Evolutionary conservation across 2,113 vertebrate genomes (phyloP), one percentile per base, ranked within the genome.

Genomic region (Cyprinodon brontotheroides): DNA sequence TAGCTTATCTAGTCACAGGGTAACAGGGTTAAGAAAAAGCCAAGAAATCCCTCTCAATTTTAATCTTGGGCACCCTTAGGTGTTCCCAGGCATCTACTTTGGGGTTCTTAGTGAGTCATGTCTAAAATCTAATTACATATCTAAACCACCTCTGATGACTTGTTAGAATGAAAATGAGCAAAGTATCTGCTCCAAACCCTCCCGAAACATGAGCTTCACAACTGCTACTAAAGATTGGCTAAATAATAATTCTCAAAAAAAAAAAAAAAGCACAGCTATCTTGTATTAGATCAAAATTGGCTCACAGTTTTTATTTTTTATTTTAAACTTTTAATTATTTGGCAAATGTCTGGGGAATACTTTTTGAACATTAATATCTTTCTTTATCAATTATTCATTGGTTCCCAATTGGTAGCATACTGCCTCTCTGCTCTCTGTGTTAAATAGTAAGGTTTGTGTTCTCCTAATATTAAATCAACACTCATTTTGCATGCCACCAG

Each of bases 371-470:
- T 87, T 83, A 71, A 81, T 78, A 15, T 53, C 68, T 83, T 83
- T 78, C 68, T 70, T 74, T 36, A 88, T 87, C 74, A 83, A 79
- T 88, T 79, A 89, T 92, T 90, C 61, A 88, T 37, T 39, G 22
- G 11, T 36, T 77, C 63, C 65, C 59, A 39, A 68, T 3, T 4
- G 57, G 61, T 57, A 82, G 83, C 7, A 17, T 68, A 57, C 48
- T 37, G 15, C 14, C 50, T 53, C 1, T 20, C 6, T 53, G 59
- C 61, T 15, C 45, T 77, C 64, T 48, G 3, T 72, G 65, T 77
- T 69, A 13, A 80, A 65, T 53, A 64, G 1, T 47, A 37, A 67
- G 39, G 22, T 7, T 53, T 68, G 29, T 48, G 13, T 53, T 39
- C 29, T 11, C 3, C 37, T 53, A 57, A 53, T 53, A 57, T 39